phyloP scores from a whole-genome alignment of 2,888 invertebrate species.

The Himalopsyche tibetana region DNA sequence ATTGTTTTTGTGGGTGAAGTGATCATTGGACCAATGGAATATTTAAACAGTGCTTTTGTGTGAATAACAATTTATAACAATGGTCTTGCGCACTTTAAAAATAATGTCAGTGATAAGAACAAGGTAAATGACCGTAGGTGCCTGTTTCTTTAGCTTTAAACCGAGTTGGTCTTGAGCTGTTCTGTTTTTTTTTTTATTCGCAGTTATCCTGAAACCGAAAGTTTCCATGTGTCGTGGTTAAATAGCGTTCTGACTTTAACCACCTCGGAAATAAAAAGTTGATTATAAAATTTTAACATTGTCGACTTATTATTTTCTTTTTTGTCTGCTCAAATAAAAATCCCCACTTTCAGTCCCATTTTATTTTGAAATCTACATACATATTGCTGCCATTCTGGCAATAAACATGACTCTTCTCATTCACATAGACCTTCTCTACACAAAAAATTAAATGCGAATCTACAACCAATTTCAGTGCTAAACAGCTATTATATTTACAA shows the following conservation, averaged over 20 bases:
- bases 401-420: too few relatives aligned
- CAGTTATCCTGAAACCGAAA: constrained; percentile 47
- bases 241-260: constrained; percentile 29
- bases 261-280: constrained; percentile 56
- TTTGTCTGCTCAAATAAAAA: too few relatives aligned
- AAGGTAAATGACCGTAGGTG: constrained; percentile 65
- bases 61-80: constrained; percentile 20
- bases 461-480: too few relatives aligned
- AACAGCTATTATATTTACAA: too few relatives aligned
- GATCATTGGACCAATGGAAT: constrained; percentile 43
- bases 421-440: too few relatives aligned
- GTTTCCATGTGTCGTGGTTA: constrained; percentile 41
- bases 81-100: constrained; percentile 39
- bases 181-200: constrained; percentile 56
- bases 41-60: constrained; percentile 46
- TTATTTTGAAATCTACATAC: too few relatives aligned
- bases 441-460: too few relatives aligned
- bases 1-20: constrained; percentile 39
- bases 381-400: too few relatives aligned
- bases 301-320: background rate
- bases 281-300: constrained; percentile 56
- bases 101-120: constrained; percentile 63
- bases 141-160: constrained; percentile 65
- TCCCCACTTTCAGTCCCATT: too few relatives aligned
- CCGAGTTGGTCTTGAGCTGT: constrained; percentile 60